Conservation (phyloP, 2,888 invertebrate species). For the Drosophila maculinotata region DNA sequence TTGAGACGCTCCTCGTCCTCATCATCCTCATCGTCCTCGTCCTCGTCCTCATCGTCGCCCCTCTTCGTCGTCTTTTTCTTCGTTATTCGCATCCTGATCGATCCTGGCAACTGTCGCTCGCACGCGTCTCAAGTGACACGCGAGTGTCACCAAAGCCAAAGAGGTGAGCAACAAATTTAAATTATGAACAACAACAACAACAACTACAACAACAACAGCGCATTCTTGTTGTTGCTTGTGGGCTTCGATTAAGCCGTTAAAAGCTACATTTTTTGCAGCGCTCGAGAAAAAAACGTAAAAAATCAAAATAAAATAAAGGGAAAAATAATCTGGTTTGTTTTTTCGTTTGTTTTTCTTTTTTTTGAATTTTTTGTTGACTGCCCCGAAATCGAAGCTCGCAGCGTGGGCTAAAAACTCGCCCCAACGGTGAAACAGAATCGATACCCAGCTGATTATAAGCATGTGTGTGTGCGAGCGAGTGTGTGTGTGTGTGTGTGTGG, state of each 20-base stretch:
- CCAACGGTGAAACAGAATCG: slow-evolving; percentile 55
- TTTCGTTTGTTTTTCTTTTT: slow-evolving; percentile 12
- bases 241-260: slow-evolving; percentile 60
- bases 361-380: slow-evolving; percentile 7
- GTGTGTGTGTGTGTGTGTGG: slow-evolving; percentile 20
- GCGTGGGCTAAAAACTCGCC: slow-evolving; percentile 59
- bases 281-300: neutral
- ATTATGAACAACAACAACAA: slow-evolving; percentile 32
- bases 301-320: slow-evolving; percentile 23
- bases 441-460: slow-evolving; percentile 39
- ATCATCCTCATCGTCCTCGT: slow-evolving; percentile 11
- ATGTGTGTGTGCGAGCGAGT: slow-evolving; percentile 11
- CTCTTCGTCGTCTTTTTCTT: slow-evolving; percentile 9
- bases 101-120: slow-evolving; percentile 77
- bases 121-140: slow-evolving; percentile 84
- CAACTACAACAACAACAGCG: slow-evolving; percentile 16
- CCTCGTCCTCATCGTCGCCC: neutral
- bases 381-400: slow-evolving; percentile 48
- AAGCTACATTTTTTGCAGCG: slow-evolving; percentile 40
- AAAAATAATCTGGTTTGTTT: slow-evolving; percentile 30
- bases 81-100: slow-evolving; percentile 13
- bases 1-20: slow-evolving; percentile 24
- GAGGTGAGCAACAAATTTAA: slow-evolving; percentile 42
- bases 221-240: slow-evolving; percentile 36
- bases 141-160: slow-evolving; percentile 62